phyloP scores from a whole-genome alignment of 2,113 vertebrate species.

The Macroglossus sobrinus region DNA sequence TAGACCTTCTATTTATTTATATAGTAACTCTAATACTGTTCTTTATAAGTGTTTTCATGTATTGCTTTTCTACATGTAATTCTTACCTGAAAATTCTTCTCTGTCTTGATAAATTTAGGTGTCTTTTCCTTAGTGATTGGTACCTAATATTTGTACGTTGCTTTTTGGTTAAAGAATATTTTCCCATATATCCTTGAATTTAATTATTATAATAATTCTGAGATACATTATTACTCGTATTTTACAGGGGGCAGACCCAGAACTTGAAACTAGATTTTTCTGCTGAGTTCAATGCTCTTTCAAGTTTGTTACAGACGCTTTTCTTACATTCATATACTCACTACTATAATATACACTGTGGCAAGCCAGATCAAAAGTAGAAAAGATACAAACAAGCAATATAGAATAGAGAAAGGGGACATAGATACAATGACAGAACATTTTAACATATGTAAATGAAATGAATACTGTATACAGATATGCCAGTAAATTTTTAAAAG shows the following conservation, averaged over 20 bases:
- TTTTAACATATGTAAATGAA: neutral
- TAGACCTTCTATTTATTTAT: neutral
- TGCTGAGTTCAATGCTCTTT: neutral
- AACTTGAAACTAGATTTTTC: neutral
- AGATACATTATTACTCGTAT: neutral
- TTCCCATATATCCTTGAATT: neutral
- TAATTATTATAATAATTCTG: neutral
- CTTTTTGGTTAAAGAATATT: neutral
- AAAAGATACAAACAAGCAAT: neutral
- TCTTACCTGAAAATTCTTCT: neutral
- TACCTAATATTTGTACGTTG: neutral
- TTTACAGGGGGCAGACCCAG: neutral
- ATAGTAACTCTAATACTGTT: neutral
- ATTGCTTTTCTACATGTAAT: neutral
- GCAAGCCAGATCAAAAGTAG: neutral
- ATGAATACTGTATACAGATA: neutral
- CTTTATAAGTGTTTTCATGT: neutral
- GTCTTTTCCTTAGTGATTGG: neutral
- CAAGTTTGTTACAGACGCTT: neutral
- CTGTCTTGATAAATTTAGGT: neutral
- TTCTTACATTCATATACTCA: neutral
- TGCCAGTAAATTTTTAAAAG: neutral
- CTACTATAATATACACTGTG: neutral
- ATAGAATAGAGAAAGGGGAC: neutral
- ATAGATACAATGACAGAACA: neutral